phyloP scores from a whole-genome alignment of 2,888 invertebrate species.

The Galerucella nymphaeae region DNA sequence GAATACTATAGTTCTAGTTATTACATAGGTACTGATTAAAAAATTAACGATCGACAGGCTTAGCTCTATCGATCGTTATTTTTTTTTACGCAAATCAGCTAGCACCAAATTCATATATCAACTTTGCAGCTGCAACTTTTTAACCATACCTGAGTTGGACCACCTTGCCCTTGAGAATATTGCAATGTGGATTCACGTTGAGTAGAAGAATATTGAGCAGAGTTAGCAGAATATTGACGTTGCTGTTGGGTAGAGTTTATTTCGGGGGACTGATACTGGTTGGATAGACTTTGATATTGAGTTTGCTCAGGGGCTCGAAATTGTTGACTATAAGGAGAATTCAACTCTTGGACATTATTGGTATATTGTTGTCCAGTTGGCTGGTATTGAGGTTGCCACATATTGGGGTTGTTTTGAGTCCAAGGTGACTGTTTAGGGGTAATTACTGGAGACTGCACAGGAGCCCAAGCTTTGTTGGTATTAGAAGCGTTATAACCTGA shows the following conservation, averaged over 20 bases:
- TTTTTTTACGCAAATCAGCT: not conserved
- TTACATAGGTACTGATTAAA: too few relatives aligned
- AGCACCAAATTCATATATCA: not conserved
- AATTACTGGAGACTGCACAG: constrained; percentile 64
- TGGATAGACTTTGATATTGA: constrained; percentile 42
- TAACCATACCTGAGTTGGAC: constrained; percentile 47
- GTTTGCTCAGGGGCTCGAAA: constrained; percentile 20
- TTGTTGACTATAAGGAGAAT: not conserved
- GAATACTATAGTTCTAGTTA: too few relatives aligned
- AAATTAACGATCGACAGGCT: too few relatives aligned
- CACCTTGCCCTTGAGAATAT: constrained; percentile 35
- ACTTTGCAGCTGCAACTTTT: too few relatives aligned
- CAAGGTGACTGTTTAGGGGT: constrained; percentile 58
- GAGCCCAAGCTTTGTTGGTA: constrained; percentile 64
- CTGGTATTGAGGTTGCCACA: constrained; percentile 31
- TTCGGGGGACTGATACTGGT: constrained; percentile 42
- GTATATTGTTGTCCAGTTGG: constrained; percentile 39
- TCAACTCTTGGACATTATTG: constrained; percentile 31
- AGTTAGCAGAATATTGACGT: not conserved
- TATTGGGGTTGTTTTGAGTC: constrained; percentile 43
- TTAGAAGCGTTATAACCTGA: constrained; percentile 56
- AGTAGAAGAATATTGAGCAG: constrained; percentile 31
- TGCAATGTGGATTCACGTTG: constrained; percentile 12
- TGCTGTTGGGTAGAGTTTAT: constrained; percentile 35
- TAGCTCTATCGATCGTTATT: too few relatives aligned